These are phyloP conservation scores for Cyaniris semiargus DNA, from an alignment of 2,888 invertebrate genomes.

Conservation along the genomic window DNA sequence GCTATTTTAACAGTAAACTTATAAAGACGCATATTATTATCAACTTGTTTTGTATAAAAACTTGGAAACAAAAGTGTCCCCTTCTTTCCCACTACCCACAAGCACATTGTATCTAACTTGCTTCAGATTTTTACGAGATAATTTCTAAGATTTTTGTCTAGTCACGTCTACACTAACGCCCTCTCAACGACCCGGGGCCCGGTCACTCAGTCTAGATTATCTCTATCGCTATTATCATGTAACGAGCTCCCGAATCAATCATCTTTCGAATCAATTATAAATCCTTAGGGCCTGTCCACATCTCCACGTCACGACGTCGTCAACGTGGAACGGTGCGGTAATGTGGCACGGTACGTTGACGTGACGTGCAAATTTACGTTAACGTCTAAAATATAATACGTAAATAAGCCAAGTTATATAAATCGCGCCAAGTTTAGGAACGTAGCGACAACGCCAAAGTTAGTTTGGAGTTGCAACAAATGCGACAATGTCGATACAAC, in stretches of 20 bases:
- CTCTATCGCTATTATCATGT: neutral
- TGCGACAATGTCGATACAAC: conserved; percentile 27
- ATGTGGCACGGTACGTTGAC: too few relatives aligned
- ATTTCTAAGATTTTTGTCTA: neutral
- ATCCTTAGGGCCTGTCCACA: too few relatives aligned
- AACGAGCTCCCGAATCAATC: neutral
- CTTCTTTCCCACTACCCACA: too few relatives aligned
- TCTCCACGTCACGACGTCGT: too few relatives aligned
- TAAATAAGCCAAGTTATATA: conserved; percentile 8
- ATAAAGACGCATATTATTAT: too few relatives aligned
- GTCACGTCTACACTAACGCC: neutral
- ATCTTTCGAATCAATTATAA: neutral
- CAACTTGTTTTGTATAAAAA: too few relatives aligned
- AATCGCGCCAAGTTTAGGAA: conserved; percentile 8
- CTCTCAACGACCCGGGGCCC: neutral
- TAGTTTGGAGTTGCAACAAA: conserved; percentile 8
- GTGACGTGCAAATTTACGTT: too few relatives aligned
- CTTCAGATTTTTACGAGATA: neutral
- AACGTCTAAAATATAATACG: neutral
- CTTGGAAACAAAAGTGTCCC: too few relatives aligned
- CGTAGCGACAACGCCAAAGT: neutral
- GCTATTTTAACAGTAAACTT: too few relatives aligned
- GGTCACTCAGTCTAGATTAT: neutral
- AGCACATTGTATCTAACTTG: too few relatives aligned
- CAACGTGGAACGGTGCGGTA: too few relatives aligned